Evolutionary conservation across 2,113 vertebrate genomes (phyloP).

Genomic region (Rhynchomys soricoides): DNA sequence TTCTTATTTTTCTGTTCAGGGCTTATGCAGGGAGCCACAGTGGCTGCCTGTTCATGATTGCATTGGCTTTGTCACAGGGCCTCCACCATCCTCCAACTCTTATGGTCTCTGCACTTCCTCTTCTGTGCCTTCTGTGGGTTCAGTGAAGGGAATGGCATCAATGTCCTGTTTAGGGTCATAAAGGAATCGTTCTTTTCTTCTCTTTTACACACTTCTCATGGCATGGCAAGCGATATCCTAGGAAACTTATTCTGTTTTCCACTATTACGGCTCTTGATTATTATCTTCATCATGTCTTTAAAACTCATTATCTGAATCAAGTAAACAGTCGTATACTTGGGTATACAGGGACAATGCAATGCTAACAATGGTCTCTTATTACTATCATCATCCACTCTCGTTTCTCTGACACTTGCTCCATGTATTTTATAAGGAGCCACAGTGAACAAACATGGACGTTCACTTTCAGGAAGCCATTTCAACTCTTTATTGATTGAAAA

Average conservation of each 20-base stretch:
- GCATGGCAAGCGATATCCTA: background rate
- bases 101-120: background rate
- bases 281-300: constrained; percentile 46
- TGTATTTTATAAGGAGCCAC: constrained; percentile 67
- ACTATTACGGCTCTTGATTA: constrained; percentile 9
- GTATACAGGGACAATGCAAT: constrained; percentile 63
- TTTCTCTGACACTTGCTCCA: constrained; percentile 73
- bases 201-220: constrained; percentile 49
- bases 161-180: background rate
- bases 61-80: background rate
- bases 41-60: background rate
- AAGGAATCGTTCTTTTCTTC: background rate
- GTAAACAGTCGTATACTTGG: constrained; percentile 50
- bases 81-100: background rate
- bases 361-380: constrained; percentile 76
- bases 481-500: constrained; percentile 53
- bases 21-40: background rate
- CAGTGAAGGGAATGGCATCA: background rate
- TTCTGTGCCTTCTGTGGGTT: background rate
- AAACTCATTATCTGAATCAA: constrained; percentile 63
- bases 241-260: constrained; percentile 56
- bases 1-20: background rate
- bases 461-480: constrained; percentile 73
- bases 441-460: constrained; percentile 72
- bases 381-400: constrained; percentile 63